A percentile compares a stretch with the other conserved stretches of the same genome.
Conservation (phyloP, 2,888 invertebrate species). For the Agonopterix subpropinquella region DNA sequence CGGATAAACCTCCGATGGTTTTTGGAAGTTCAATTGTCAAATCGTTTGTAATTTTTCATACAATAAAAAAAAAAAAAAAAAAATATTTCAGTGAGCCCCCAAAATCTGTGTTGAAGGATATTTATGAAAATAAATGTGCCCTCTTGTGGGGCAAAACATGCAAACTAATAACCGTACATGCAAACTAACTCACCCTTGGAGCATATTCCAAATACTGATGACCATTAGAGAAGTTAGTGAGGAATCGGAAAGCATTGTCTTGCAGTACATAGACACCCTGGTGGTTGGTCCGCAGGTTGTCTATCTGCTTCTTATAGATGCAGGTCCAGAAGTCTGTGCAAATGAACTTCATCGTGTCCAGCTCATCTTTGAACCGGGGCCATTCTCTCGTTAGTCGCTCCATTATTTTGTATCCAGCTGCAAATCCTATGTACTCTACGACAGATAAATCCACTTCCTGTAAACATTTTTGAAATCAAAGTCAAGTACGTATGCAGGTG, state of each 20-base stretch:
- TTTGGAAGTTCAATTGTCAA: no score
- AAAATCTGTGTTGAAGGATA: no score
- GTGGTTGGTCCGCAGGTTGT: constrained; percentile 97
- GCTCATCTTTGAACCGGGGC: constrained; percentile 95
- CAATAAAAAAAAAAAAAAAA: no score
- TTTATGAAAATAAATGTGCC: no score
- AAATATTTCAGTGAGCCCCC: no score
- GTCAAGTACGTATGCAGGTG: no score
- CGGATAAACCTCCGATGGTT: no score
- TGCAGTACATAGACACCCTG: constrained; percentile 98
- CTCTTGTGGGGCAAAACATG: no score
- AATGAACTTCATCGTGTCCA: constrained; percentile 98
- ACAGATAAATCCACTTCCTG: constrained; percentile 82
- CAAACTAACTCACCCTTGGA: constrained; percentile 85
- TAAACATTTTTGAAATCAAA: constrained; percentile 3
- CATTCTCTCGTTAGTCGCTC: constrained; percentile 93
- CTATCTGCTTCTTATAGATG: constrained; percentile 98
- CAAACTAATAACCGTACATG: no score
- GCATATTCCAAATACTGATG: constrained; percentile 95
- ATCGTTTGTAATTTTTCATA: no score
- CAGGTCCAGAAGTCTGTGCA: constrained; percentile 99
- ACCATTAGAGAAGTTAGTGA: constrained; percentile 90
- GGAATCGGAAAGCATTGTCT: constrained; percentile 94
- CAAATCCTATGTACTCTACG: constrained; percentile 89
- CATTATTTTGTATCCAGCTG: constrained; percentile 89